Conservation (phyloP, 2,797 vertebrate genomes). For the Mormyrus hasselquistii region DNA sequence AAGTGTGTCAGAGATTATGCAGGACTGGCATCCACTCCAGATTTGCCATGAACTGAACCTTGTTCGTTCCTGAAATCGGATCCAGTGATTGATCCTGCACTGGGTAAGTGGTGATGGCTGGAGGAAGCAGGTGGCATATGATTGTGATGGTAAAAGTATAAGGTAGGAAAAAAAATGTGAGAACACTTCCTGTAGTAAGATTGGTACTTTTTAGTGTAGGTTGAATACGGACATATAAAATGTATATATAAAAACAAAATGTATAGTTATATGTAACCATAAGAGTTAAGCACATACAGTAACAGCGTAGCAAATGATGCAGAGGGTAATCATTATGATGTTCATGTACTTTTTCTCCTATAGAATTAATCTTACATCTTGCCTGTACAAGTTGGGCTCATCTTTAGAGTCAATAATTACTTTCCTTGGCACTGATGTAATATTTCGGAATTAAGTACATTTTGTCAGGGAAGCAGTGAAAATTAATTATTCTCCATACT, state of each 20-base stretch:
- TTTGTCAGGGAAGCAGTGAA: background rate
- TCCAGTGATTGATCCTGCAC: background rate
- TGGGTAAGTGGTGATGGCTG: background rate
- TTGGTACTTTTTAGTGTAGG: background rate
- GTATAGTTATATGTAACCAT: background rate
- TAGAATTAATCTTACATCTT: background rate
- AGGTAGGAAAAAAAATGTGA: background rate
- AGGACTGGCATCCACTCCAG: background rate
- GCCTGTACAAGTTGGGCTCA: background rate
- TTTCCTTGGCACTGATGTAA: background rate
- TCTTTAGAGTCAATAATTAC: background rate
- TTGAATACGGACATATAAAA: no score
- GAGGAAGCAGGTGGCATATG: background rate
- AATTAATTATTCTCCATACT: background rate
- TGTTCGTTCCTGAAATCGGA: background rate
- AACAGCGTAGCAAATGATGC: background rate
- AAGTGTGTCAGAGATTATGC: background rate
- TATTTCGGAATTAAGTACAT: background rate
- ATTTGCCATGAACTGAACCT: background rate
- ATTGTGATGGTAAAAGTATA: background rate
- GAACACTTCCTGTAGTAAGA: background rate
- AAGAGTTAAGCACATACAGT: background rate
- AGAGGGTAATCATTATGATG: background rate
- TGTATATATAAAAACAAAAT: background rate
- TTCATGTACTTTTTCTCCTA: background rate